These are phyloP conservation scores for Philaenus spumarius DNA, from an alignment of 1,140 invertebrate genomes.

Conservation along the genomic window DNA sequence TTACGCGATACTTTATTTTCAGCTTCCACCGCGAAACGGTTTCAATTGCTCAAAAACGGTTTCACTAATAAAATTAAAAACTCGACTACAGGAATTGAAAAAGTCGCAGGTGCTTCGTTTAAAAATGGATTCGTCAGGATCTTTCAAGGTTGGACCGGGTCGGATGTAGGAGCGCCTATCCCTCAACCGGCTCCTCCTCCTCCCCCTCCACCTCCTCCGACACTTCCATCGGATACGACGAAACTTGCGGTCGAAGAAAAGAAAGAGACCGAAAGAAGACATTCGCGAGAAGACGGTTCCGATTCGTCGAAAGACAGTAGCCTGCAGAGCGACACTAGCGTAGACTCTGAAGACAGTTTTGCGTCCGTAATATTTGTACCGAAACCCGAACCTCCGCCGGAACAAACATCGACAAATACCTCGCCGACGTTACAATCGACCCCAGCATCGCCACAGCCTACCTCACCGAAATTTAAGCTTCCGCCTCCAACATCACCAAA, in stretches of 20 bases:
- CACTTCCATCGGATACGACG: conserved; percentile 28
- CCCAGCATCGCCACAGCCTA: conserved; percentile 49
- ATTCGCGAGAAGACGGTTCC: conserved; percentile 75
- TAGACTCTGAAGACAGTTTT: conserved; percentile 88
- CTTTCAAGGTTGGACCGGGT: conserved; percentile 59
- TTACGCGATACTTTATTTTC: conserved; percentile 66
- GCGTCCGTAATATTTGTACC: conserved; percentile 86
- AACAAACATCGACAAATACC: conserved; percentile 50
- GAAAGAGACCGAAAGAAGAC: conserved; percentile 46
- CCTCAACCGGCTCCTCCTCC: conserved; percentile 19
- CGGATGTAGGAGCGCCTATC: conserved; percentile 23
- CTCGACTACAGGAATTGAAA: conserved; percentile 71
- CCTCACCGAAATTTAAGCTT: conserved; percentile 50
- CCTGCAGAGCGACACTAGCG: conserved; percentile 85
- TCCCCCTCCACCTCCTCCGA: too few relatives aligned
- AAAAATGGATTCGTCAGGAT: conserved; percentile 64
- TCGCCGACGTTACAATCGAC: conserved; percentile 30
- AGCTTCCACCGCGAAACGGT: conserved; percentile 63
- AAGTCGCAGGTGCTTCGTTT: conserved; percentile 58
- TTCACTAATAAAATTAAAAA: conserved; percentile 71
- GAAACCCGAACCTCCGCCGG: conserved; percentile 46
- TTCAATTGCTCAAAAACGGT: conserved; percentile 78
- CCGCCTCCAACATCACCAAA: conserved; percentile 34
- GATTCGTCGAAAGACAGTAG: conserved; percentile 89
- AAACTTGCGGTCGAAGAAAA: conserved; percentile 35